Evolutionary conservation across 1,140 invertebrate genomes (phyloP), one percentile per base, ranked within the genome.

Genomic region (Dinoponera quadriceps): DNA sequence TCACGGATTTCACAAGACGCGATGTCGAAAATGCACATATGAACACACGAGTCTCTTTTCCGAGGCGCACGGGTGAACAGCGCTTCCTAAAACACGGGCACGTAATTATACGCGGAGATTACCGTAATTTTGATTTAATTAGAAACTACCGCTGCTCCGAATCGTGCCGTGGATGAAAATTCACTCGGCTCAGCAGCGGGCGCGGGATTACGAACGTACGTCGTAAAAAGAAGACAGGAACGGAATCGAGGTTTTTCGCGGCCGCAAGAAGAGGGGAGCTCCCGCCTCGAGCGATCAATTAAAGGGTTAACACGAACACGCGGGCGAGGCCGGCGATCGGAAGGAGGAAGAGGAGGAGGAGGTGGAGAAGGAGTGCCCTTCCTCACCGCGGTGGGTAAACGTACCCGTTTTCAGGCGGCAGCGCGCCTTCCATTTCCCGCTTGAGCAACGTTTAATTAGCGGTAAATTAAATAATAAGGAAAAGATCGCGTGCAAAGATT

Each of bases 261-360:
- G 14, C 33, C 9, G 2, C n/a, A 7, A 38, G 27, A 75, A 69
- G 48, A 69, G 57, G 9, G 69, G 38, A 29, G 33, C 59, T 59
- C 48, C 62, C 80, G 81, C 75, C 73, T 71, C 66, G 54, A 60
- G n/a, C 71, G 82, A 87, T 87, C 82, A 83, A 87, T 87, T 22
- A 75, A 84, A 87, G 73, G 66, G 62, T 63, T 71, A 82, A 74
- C 54, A 59, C 80, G 72, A 65, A 85, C 72, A 84, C 63, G 81
- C 80, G 85, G 57, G 54, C 25, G 66, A 62, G 25, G 71, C 48
- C 25, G 44, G 49, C 49, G 27, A 25, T 81, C 22, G 29, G 33
- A 44, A 44, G 38, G 9, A 44, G 38, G 38, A 44, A 44, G 38
- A 44, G 9, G 38, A 44, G 38, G 38, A 44, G 38, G 38, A 44